phyloP scores from a whole-genome alignment of 2,888 invertebrate genomes.

The Dexiosoma caninum region DNA sequence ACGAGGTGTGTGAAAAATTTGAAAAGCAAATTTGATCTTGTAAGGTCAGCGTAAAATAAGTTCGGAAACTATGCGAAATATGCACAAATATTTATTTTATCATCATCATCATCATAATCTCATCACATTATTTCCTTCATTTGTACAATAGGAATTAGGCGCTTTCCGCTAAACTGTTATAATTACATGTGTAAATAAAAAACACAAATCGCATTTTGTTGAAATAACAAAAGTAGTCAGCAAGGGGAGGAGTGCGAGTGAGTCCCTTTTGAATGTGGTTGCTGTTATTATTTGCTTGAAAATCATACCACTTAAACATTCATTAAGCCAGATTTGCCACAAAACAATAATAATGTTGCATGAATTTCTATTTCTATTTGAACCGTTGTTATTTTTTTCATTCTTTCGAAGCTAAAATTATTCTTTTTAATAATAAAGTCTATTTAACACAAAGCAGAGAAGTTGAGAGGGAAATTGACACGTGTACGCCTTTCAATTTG shows the following conservation, averaged over 20 bases:
- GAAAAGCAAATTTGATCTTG: too few relatives aligned
- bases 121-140: too few relatives aligned
- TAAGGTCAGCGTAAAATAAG: too few relatives aligned
- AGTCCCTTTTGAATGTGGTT: neutral
- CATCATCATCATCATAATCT: too few relatives aligned
- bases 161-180: conserved; percentile 48
- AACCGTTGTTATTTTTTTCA: neutral
- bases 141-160: too few relatives aligned
- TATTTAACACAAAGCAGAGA: conserved; percentile 26
- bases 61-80: too few relatives aligned
- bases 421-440: conserved; percentile 59
- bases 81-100: too few relatives aligned
- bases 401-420: conserved; percentile 48
- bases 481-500: conserved; percentile 78
- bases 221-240: conserved; percentile 12
- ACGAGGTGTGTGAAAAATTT: too few relatives aligned
- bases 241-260: too few relatives aligned
- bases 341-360: conserved; percentile 28
- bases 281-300: conserved; percentile 31
- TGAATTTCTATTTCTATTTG: neutral
- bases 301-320: conserved; percentile 47
- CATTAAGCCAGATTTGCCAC: conserved; percentile 44
- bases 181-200: conserved; percentile 48
- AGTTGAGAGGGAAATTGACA: conserved; percentile 70
- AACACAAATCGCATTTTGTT: conserved; percentile 18